These are phyloP conservation scores for Bubo blakistoni DNA, from an alignment of 2,113 vertebrate genomes.

Conservation along the genomic window DNA sequence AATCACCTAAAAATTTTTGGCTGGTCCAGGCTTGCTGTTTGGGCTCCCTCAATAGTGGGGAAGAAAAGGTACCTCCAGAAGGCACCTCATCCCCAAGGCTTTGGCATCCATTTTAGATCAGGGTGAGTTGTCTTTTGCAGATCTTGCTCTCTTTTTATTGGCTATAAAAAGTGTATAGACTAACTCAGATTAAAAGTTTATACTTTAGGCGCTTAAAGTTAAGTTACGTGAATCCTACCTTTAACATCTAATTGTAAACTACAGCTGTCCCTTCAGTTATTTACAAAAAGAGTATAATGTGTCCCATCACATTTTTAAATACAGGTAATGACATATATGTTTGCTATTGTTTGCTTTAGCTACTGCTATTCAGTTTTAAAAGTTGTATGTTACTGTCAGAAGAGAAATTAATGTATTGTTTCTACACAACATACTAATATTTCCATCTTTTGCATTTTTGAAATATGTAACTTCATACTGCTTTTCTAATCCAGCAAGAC, in stretches of 20 bases:
- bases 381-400: neutral
- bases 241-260: neutral
- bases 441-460: neutral
- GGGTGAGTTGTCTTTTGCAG: neutral
- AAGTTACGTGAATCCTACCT: neutral
- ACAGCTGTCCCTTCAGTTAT: neutral
- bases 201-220: neutral
- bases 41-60: neutral
- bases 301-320: neutral
- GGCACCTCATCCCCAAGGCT: neutral
- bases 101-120: neutral
- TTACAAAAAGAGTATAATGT: neutral
- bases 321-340: neutral
- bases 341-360: neutral
- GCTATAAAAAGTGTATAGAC: neutral
- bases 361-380: neutral
- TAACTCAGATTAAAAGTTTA: neutral
- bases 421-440: neutral
- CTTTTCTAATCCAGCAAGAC: neutral
- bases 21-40: neutral
- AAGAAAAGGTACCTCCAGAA: neutral
- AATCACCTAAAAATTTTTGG: neutral
- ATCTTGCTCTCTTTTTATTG: neutral
- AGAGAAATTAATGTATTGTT: neutral
- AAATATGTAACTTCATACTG: neutral